phyloP scores from a whole-genome alignment of 2,797 vertebrate genomes.

The Labroides dimidiatus region DNA sequence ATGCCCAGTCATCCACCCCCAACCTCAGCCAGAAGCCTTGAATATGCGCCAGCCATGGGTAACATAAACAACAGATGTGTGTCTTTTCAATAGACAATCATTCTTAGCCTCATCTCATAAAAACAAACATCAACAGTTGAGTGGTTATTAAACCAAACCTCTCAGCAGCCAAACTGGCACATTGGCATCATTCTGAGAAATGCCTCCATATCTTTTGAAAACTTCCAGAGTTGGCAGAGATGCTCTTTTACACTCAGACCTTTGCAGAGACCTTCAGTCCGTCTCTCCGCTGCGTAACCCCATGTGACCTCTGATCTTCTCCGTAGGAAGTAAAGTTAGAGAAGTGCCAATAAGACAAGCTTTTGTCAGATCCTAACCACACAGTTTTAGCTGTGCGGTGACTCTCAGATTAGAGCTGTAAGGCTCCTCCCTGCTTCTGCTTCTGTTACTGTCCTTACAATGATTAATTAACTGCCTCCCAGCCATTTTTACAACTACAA shows the following conservation, averaged over 20 bases:
- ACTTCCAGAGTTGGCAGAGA: neutral
- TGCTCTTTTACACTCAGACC: neutral
- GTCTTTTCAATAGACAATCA: constrained; percentile 52
- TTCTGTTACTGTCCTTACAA: constrained; percentile 26
- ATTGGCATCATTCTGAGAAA: constrained; percentile 11
- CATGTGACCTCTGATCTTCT: constrained; percentile 26
- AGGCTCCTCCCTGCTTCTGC: constrained; percentile 27
- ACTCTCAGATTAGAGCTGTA: constrained; percentile 35
- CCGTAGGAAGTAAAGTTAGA: constrained; percentile 20
- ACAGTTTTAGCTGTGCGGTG: constrained; percentile 30
- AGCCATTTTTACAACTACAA: constrained; percentile 45
- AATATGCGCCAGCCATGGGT: constrained; percentile 58
- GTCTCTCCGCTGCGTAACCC: constrained; percentile 4
- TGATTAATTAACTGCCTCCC: constrained; percentile 37
- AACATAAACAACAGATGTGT: constrained; percentile 77
- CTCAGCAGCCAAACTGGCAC: constrained; percentile 8
- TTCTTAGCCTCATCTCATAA: constrained; percentile 39
- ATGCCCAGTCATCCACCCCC: constrained; percentile 65
- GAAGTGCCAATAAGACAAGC: constrained; percentile 36
- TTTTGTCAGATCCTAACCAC: constrained; percentile 29
- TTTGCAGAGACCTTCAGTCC: neutral
- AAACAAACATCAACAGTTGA: constrained; percentile 49
- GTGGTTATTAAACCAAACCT: constrained; percentile 25
- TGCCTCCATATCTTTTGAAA: neutral
- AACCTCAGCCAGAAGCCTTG: constrained; percentile 68